Conservation (phyloP, 2,113 vertebrate species). For the Peromyscus leucopus region DNA sequence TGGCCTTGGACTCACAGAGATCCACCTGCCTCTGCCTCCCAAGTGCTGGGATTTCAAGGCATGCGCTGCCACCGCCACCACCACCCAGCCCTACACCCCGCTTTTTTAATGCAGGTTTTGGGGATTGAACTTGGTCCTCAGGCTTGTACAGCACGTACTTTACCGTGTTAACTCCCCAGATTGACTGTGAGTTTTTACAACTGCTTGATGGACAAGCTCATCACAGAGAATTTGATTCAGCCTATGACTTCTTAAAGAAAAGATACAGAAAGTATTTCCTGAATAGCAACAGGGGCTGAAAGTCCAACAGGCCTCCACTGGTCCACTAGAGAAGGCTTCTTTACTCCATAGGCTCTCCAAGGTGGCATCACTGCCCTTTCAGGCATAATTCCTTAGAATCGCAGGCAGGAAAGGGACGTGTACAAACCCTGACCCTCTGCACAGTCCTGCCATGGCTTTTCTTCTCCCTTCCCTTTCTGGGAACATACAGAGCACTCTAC, state of each 20-base stretch:
- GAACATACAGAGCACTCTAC: slow-evolving; percentile 7
- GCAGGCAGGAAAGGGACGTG: neutral
- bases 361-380: neutral
- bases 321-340: neutral
- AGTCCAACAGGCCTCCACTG: slow-evolving; percentile 10
- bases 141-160: neutral
- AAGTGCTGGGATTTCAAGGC: neutral
- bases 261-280: neutral
- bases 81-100: neutral
- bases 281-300: slow-evolving; percentile 16
- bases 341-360: neutral
- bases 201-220: slow-evolving; percentile 34
- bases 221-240: slow-evolving; percentile 35
- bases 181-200: slow-evolving; percentile 28
- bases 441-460: neutral
- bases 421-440: neutral
- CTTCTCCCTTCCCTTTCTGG: slow-evolving; percentile 2
- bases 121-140: neutral
- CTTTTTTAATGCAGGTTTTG: neutral
- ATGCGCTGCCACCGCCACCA: neutral
- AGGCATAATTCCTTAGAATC: neutral
- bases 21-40: neutral
- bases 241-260: slow-evolving; percentile 39
- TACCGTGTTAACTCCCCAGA: neutral
- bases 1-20: too few relatives aligned